Percentiles rank a stretch among this genome's conserved stretches.
phyloP scores from a whole-genome alignment of 2,113 vertebrate genomes.

The Climacteris rufus region DNA sequence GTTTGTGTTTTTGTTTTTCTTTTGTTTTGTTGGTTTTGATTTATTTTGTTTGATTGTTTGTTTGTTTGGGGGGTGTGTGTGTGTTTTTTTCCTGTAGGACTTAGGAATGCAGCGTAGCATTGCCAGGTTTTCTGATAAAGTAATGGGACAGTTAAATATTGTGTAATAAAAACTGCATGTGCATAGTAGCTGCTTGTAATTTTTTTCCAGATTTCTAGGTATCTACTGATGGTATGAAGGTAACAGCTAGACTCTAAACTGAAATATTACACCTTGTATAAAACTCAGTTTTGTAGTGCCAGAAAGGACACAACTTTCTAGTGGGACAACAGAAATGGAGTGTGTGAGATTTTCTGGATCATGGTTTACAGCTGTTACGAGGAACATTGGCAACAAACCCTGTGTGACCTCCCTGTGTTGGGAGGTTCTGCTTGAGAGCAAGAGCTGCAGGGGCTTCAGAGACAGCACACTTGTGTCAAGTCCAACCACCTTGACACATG shows the following conservation, averaged over 20 bases:
- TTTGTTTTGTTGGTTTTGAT: not conserved
- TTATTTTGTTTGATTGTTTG: not conserved
- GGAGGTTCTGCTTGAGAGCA: not conserved
- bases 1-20: rapidly evolving
- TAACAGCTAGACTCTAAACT: not conserved
- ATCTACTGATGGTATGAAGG: not conserved
- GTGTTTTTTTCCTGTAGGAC: not conserved
- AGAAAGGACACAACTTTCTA: not conserved
- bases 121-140: not conserved
- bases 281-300: not conserved
- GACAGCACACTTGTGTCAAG: no score
- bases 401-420: not conserved
- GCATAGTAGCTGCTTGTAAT: not conserved
- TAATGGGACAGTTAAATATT: not conserved
- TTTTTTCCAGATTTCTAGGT: not conserved
- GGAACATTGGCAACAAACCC: not conserved
- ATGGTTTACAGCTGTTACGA: not conserved
- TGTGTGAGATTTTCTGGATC: not conserved
- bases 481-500: not conserved
- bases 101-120: not conserved
- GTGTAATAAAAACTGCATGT: not conserved
- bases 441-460: not conserved
- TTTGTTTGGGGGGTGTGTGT: not conserved
- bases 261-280: not conserved
- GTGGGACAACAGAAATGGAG: not conserved